Conservation (phyloP, 2,888 invertebrate species). For the Drosophila mettleri region DNA sequence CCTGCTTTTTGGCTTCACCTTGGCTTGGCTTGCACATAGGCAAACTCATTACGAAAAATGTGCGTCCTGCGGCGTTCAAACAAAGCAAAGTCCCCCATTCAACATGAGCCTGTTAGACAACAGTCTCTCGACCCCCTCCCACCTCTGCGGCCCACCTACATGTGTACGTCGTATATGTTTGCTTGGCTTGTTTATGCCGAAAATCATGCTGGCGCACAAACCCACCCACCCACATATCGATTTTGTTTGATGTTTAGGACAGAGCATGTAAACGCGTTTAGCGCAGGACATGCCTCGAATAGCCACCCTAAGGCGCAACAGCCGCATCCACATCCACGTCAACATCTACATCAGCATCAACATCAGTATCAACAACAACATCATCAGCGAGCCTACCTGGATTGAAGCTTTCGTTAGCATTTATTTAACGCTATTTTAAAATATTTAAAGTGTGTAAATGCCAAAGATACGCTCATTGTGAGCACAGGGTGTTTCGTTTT, state of each 20-base stretch:
- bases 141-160: constrained; percentile 5
- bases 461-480: constrained; percentile 35
- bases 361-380: constrained; percentile 18
- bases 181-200: constrained; percentile 73
- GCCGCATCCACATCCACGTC: constrained; percentile 25
- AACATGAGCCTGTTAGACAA: constrained; percentile 42
- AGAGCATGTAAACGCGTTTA: constrained; percentile 20
- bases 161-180: constrained; percentile 22
- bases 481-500: constrained; percentile 24
- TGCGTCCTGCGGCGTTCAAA: constrained; percentile 79
- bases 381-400: constrained; percentile 13
- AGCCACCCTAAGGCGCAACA: constrained; percentile 46
- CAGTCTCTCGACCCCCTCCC: neutral
- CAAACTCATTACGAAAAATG: constrained; percentile 81
- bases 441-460: constrained; percentile 73
- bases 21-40: constrained; percentile 53
- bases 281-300: constrained; percentile 45
- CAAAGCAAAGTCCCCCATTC: constrained; percentile 61
- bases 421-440: constrained; percentile 56
- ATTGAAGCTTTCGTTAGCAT: constrained; percentile 51
- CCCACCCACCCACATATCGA: constrained; percentile 74
- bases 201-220: constrained; percentile 55
- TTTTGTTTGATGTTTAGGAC: constrained; percentile 78
- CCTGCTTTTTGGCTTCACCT: constrained; percentile 25
- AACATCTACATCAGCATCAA: constrained; percentile 21